These are phyloP conservation scores for Zaprionus kolodkinae DNA, from an alignment of 1,140 invertebrate genomes.

Conservation along the genomic window DNA sequence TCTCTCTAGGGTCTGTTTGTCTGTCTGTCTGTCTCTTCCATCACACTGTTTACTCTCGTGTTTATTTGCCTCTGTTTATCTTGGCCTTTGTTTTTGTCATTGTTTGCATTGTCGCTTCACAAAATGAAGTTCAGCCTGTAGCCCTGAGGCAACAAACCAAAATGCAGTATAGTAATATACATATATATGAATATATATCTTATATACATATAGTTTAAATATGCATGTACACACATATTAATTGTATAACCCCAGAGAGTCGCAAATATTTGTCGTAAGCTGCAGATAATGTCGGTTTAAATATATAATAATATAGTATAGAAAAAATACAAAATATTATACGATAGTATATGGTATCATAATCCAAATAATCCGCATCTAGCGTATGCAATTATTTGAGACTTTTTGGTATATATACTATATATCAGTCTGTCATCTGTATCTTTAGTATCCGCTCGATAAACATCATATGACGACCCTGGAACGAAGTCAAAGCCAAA, in stretches of 20 bases:
- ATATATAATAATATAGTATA: background rate
- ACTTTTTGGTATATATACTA: no score
- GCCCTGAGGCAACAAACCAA: slow-evolving; percentile 29
- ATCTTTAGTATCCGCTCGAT: slow-evolving; percentile 16
- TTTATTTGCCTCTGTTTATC: slow-evolving; percentile 6
- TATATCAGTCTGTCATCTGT: background rate
- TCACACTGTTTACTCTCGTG: background rate
- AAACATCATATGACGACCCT: slow-evolving; percentile 35
- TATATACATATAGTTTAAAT: slow-evolving; percentile 7
- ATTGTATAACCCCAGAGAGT: background rate
- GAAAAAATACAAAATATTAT: no score
- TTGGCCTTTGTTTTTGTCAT: slow-evolving; percentile 4
- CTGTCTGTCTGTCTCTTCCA: slow-evolving; percentile 14
- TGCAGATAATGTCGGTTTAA: background rate
- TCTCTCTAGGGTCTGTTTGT: slow-evolving; percentile 57
- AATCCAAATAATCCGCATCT: no score
- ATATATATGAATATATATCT: slow-evolving; percentile 6
- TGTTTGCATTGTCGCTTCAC: slow-evolving; percentile 4
- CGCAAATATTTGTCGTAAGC: background rate
- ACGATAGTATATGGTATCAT: no score
- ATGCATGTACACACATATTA: background rate
- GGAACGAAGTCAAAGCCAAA: slow-evolving; percentile 46
- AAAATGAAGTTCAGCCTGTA: slow-evolving; percentile 56
- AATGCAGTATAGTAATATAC: slow-evolving; percentile 13
- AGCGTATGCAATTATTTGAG: no score